Conservation (phyloP, 1,140 invertebrate genomes). For the Bursaphelenchus mucronatus region DNA sequence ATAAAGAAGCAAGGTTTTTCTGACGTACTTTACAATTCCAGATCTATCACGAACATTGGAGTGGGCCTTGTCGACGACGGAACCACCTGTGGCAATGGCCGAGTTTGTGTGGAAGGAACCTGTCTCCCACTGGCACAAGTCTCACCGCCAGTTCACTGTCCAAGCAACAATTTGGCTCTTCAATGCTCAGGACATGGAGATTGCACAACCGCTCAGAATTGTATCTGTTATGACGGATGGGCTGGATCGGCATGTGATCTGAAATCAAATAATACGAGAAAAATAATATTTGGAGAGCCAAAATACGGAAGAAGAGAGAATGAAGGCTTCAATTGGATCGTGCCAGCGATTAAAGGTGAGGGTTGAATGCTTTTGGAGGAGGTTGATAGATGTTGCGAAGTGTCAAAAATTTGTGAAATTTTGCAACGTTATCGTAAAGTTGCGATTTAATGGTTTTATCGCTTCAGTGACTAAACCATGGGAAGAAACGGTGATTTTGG, state of each 20-base stretch:
- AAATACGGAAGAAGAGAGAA: background rate
- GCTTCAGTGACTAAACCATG: too few relatives aligned
- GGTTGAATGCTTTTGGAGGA: too few relatives aligned
- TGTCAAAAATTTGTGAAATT: too few relatives aligned
- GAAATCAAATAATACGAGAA: constrained; percentile 37
- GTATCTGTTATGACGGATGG: constrained; percentile 84
- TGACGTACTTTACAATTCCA: constrained; percentile 2
- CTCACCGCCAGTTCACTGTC: constrained; percentile 73
- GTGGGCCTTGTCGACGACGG: constrained; percentile 49
- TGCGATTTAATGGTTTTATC: too few relatives aligned
- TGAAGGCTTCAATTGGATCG: constrained; percentile 6
- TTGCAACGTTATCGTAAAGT: too few relatives aligned
- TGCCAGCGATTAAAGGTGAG: constrained; percentile 19
- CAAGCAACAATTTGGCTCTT: constrained; percentile 76
- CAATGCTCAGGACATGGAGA: constrained; percentile 88
- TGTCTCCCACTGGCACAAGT: constrained; percentile 55
- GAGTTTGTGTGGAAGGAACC: constrained; percentile 47
- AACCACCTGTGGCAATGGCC: constrained; percentile 50
- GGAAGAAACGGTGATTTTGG: constrained; percentile 50
- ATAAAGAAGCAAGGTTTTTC: background rate
- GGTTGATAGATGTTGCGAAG: too few relatives aligned
- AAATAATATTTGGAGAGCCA: constrained; percentile 19
- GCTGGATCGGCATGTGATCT: constrained; percentile 78
- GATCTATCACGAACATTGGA: constrained; percentile 37
- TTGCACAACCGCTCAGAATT: constrained; percentile 86